These are phyloP conservation scores for Actenoides lindsayi DNA, from an alignment of 2,113 vertebrate species.

Conservation along the genomic window DNA sequence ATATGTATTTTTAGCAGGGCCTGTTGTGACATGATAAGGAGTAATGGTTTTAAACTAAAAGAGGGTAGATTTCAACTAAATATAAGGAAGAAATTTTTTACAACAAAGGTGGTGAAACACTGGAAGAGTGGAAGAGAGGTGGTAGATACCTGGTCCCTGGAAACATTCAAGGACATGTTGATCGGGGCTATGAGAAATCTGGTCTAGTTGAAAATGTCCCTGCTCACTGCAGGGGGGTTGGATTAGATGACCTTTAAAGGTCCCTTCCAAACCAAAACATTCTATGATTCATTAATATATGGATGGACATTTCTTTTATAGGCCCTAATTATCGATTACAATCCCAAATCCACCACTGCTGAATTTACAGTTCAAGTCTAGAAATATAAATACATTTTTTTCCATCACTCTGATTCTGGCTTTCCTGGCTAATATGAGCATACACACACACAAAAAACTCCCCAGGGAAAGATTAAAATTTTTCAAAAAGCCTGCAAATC, in stretches of 20 bases:
- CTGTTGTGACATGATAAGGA: no score
- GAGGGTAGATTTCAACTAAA: not conserved
- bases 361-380: not conserved
- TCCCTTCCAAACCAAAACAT: not conserved
- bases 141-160: not conserved
- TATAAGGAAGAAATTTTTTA: not conserved
- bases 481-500: not conserved
- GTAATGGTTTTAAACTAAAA: no score
- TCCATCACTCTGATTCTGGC: not conserved
- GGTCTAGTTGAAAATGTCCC: not conserved
- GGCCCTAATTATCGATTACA: not conserved
- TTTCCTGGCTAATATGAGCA: not conserved
- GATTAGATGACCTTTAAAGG: not conserved
- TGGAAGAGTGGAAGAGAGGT: not conserved
- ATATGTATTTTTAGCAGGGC: no score
- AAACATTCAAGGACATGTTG: not conserved
- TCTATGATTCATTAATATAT: not conserved
- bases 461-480: not conserved
- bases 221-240: not conserved
- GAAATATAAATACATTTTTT: not conserved
- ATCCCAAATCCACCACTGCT: fast-evolving
- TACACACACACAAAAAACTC: not conserved
- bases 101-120: not conserved
- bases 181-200: not conserved
- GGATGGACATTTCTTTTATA: not conserved